A percentile compares a stretch with the other conserved stretches of the same genome.
Conservation (phyloP, 2,888 invertebrate genomes). For the Lutraria lutraria region DNA sequence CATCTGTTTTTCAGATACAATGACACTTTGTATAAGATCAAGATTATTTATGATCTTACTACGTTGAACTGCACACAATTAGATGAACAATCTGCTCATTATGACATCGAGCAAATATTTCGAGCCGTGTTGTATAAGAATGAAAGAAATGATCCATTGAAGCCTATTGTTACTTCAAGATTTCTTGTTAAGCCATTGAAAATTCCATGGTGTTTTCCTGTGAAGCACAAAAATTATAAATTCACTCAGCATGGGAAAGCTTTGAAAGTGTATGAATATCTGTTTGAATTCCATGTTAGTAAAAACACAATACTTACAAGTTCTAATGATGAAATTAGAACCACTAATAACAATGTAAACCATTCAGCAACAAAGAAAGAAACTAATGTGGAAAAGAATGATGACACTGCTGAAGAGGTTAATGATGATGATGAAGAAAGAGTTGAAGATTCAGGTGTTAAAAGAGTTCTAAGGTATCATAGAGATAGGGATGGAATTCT, state of each 20-base stretch:
- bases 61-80: neutral
- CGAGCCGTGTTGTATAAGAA: slow-evolving; percentile 51
- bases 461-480: neutral
- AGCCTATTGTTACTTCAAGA: slow-evolving; percentile 40
- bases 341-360: neutral
- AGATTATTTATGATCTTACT: slow-evolving; percentile 36
- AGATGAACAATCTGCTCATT: slow-evolving; percentile 36
- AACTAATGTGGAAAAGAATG: neutral
- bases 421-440: neutral
- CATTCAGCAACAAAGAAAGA: neutral
- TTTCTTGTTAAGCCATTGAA: slow-evolving; percentile 43
- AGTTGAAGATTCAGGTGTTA: neutral
- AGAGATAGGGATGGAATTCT: neutral
- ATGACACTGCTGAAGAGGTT: neutral
- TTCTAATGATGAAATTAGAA: neutral
- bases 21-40: slow-evolving; percentile 52
- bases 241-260: slow-evolving; percentile 46
- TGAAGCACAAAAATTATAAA: slow-evolving; percentile 39
- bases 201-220: slow-evolving; percentile 44
- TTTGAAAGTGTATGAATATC: slow-evolving; percentile 40
- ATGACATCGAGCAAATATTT: slow-evolving; percentile 49
- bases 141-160: slow-evolving; percentile 40
- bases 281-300: slow-evolving; percentile 54
- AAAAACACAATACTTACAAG: neutral
- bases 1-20: slow-evolving; percentile 32